Evolutionary conservation across 2,888 invertebrate species (phyloP).

Genomic region (Apamea anceps): DNA sequence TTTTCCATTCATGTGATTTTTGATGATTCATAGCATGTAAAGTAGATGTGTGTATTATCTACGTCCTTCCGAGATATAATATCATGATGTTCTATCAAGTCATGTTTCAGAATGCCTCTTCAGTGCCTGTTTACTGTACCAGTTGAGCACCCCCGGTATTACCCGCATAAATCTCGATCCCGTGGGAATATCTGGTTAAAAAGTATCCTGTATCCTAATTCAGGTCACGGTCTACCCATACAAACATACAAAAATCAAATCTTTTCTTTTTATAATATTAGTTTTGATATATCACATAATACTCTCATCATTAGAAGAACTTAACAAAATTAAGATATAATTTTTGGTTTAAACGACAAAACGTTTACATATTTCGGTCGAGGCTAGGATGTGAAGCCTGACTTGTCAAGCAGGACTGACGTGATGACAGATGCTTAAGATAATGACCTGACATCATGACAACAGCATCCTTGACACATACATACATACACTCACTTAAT

Average conservation of each 20-base stretch:
- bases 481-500: conserved; percentile 1
- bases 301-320: background rate
- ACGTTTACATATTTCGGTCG: conserved; percentile 34
- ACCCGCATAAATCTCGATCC: no score
- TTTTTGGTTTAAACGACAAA: background rate
- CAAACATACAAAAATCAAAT: no score
- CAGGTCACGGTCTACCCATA: no score
- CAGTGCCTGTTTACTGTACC: no score
- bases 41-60: no score
- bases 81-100: background rate
- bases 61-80: no score
- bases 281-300: no score
- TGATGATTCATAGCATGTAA: background rate
- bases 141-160: no score
- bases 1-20: background rate
- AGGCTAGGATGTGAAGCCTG: conserved; percentile 40
- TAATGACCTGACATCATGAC: conserved; percentile 32
- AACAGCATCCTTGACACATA: conserved; percentile 45
- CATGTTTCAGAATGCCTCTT: background rate
- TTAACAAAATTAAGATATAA: conserved; percentile 1
- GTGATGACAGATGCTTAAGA: conserved; percentile 19
- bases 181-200: no score
- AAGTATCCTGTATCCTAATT: no score
- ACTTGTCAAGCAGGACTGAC: conserved; percentile 37
- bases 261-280: no score